Conservation (phyloP, 2,888 invertebrate species). For the Anaspis maculata region DNA sequence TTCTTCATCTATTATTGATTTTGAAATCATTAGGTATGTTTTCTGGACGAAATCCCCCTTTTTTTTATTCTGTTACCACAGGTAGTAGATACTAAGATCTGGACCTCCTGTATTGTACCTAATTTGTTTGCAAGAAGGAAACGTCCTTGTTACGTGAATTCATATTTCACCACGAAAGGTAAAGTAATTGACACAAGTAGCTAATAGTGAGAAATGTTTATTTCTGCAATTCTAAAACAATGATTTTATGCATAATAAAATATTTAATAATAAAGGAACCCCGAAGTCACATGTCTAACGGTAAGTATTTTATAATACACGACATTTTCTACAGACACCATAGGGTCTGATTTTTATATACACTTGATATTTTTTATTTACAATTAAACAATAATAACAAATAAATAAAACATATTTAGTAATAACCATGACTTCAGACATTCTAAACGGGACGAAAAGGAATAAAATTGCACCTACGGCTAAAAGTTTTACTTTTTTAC, state of each 20-base stretch:
- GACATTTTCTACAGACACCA: slow-evolving; percentile 38
- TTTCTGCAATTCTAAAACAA: slow-evolving; percentile 40
- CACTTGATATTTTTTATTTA: slow-evolving; percentile 41
- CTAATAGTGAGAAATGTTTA: slow-evolving; percentile 36
- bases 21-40: too few species aligned
- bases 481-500: too few species aligned
- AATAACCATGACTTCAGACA: slow-evolving; percentile 31
- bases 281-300: slow-evolving; percentile 37
- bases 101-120: too few species aligned
- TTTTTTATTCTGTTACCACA: too few species aligned
- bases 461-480: slow-evolving; percentile 21
- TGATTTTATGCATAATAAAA: slow-evolving; percentile 41
- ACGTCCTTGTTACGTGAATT: too few species aligned
- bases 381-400: slow-evolving; percentile 37
- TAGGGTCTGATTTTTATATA: slow-evolving; percentile 38
- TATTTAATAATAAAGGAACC: slow-evolving; percentile 39
- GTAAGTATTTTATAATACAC: slow-evolving; percentile 30
- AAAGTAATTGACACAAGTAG: too few species aligned
- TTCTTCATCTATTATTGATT: too few species aligned
- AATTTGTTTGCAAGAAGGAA: too few species aligned
- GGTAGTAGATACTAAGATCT: too few species aligned
- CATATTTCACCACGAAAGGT: too few species aligned
- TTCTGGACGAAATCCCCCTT: too few species aligned
- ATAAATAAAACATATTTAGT: slow-evolving; percentile 32
- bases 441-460: slow-evolving; percentile 10